Percentiles rank a stretch among this genome's conserved stretches.
Evolutionary conservation across 2,797 vertebrate genomes (phyloP).

Genomic region (Cetoscarus ocellatus): DNA sequence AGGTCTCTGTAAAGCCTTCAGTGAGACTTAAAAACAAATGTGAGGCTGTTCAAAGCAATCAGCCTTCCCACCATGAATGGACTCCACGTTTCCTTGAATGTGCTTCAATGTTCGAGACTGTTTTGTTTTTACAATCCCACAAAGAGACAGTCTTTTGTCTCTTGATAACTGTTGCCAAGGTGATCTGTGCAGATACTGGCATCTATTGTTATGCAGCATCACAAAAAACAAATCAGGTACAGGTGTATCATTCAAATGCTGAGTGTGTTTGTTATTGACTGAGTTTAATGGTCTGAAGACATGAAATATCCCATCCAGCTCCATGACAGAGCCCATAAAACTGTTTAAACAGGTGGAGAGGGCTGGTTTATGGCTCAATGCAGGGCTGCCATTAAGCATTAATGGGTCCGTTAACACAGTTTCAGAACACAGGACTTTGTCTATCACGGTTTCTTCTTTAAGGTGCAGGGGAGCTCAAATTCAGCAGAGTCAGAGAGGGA

Average conservation of each 20-base stretch:
- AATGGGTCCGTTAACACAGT: slow-evolving; percentile 7
- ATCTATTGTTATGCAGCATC: slow-evolving; percentile 28
- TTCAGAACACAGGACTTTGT: neutral
- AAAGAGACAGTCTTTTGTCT: slow-evolving; percentile 18
- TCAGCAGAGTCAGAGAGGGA: slow-evolving; percentile 1
- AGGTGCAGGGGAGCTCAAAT: slow-evolving; percentile 8
- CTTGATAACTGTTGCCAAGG: slow-evolving; percentile 48
- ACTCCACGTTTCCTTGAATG: slow-evolving; percentile 6
- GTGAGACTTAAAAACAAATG: slow-evolving; percentile 36
- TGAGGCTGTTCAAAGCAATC: slow-evolving; percentile 19
- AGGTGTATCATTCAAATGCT: slow-evolving; percentile 31
- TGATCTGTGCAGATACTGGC: slow-evolving; percentile 41
- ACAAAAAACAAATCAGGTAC: slow-evolving; percentile 26
- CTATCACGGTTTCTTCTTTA: neutral
- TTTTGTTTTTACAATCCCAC: slow-evolving; percentile 14
- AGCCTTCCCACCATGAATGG: slow-evolving; percentile 29
- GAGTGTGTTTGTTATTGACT: slow-evolving; percentile 2
- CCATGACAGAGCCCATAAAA: slow-evolving; percentile 38
- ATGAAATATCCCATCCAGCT: slow-evolving; percentile 15
- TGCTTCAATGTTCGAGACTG: neutral
- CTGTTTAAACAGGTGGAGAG: slow-evolving; percentile 23
- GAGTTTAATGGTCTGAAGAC: slow-evolving; percentile 11
- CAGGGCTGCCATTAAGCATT: slow-evolving; percentile 13
- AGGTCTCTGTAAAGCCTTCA: slow-evolving; percentile 15
- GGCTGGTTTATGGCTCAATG: neutral